Conservation (phyloP, 2,888 invertebrate genomes). For the Mesochorus sp. region DNA sequence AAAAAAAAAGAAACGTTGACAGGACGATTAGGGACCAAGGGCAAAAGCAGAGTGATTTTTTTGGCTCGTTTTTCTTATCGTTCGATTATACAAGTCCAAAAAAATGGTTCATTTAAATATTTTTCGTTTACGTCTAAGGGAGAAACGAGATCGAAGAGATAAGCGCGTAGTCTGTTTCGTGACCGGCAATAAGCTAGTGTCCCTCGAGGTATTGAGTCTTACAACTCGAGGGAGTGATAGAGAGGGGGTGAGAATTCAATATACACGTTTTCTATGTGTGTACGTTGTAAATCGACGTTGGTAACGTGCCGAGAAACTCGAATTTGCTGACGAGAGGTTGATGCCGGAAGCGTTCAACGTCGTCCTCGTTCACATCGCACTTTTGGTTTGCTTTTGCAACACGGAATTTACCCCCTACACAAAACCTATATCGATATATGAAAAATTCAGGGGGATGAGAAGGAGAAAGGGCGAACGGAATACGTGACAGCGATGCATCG, state of each 20-base stretch:
- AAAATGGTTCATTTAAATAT: constrained; percentile 73
- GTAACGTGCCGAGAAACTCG: constrained; percentile 52
- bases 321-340: constrained; percentile 63
- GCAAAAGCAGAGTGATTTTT: too few species aligned
- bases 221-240: constrained; percentile 25
- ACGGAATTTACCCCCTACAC: constrained; percentile 1
- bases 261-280: not conserved
- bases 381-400: constrained; percentile 40
- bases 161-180: constrained; percentile 76
- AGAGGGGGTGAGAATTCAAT: constrained; percentile 28
- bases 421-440: not conserved
- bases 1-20: too few species aligned
- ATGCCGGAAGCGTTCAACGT: constrained; percentile 54
- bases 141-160: constrained; percentile 76
- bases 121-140: constrained; percentile 69
- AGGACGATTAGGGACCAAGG: too few species aligned
- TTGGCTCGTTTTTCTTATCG: constrained; percentile 19
- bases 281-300: constrained; percentile 30
- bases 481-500: constrained; percentile 65
- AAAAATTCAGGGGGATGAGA: not conserved
- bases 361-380: constrained; percentile 19
- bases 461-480: constrained; percentile 43
- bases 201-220: constrained; percentile 21
- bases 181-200: constrained; percentile 78
- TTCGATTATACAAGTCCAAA: constrained; percentile 18